A percentile compares a stretch with the other conserved stretches of the same genome.
Conservation (phyloP, 1,140 invertebrate genomes). For the Bombus sylvicola region DNA sequence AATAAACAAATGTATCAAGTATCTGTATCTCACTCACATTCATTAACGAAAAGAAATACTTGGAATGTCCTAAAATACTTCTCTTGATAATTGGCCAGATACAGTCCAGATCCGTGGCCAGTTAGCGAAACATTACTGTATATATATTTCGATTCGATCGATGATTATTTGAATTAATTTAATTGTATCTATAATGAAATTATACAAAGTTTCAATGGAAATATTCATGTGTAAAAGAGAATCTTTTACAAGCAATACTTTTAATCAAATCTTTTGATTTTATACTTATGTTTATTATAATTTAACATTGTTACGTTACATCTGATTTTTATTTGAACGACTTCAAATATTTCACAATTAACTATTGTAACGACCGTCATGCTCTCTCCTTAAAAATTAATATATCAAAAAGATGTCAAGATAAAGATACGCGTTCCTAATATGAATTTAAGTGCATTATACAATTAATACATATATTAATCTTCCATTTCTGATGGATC, state of each 20-base stretch:
- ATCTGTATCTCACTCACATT: neutral
- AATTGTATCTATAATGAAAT: neutral
- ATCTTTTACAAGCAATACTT: neutral
- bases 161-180: conserved; percentile 2
- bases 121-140: neutral
- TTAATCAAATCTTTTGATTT: neutral
- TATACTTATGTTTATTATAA: neutral
- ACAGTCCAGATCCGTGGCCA: neutral
- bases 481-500: conserved; percentile 88
- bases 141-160: neutral
- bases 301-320: conserved; percentile 1
- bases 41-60: neutral
- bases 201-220: neutral
- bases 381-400: neutral
- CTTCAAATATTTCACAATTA: conserved; percentile 1
- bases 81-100: neutral
- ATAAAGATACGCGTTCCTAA: neutral
- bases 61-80: neutral
- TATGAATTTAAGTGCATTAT: neutral
- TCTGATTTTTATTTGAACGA: neutral
- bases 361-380: neutral
- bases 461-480: conserved; percentile 41
- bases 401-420: conserved; percentile 8
- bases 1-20: neutral
- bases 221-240: neutral